phyloP scores from a whole-genome alignment of 2,888 invertebrate species.

The Rosalia funebris region DNA sequence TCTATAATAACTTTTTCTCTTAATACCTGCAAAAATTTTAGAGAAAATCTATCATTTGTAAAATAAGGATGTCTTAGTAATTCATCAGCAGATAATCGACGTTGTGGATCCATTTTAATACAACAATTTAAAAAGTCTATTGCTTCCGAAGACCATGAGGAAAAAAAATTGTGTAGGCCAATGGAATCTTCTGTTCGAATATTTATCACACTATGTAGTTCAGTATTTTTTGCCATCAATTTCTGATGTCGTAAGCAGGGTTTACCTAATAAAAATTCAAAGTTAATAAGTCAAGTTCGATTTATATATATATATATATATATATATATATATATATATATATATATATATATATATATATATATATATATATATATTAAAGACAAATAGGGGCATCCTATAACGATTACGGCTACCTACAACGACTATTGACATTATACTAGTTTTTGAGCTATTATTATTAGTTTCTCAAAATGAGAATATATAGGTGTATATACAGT shows the following conservation, averaged over 20 bases:
- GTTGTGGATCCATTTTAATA: conserved; percentile 73
- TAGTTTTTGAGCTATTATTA: no score
- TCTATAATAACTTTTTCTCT: conserved; percentile 73
- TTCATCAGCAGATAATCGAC: conserved; percentile 71
- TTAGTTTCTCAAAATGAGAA: no score
- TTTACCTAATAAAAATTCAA: conserved; percentile 59
- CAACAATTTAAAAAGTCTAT: conserved; percentile 65
- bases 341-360: no score
- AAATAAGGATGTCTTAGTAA: conserved; percentile 65
- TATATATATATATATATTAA: no score
- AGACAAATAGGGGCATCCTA: no score
- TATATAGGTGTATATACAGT: no score
- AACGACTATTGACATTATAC: no score
- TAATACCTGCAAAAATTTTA: conserved; percentile 74
- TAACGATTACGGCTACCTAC: no score
- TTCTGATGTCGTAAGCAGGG: conserved; percentile 65
- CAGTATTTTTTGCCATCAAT: conserved; percentile 63
- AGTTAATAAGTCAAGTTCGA: no score
- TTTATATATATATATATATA: no score
- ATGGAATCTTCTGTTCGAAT: conserved; percentile 45
- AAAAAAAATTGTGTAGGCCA: conserved; percentile 61
- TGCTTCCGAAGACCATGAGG: conserved; percentile 62
- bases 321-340: no score
- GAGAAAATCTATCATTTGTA: conserved; percentile 66
- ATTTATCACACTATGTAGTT: conserved; percentile 62